phyloP scores from a whole-genome alignment of 2,797 vertebrate genomes.

The Microctenopoma stevenorrisi region DNA sequence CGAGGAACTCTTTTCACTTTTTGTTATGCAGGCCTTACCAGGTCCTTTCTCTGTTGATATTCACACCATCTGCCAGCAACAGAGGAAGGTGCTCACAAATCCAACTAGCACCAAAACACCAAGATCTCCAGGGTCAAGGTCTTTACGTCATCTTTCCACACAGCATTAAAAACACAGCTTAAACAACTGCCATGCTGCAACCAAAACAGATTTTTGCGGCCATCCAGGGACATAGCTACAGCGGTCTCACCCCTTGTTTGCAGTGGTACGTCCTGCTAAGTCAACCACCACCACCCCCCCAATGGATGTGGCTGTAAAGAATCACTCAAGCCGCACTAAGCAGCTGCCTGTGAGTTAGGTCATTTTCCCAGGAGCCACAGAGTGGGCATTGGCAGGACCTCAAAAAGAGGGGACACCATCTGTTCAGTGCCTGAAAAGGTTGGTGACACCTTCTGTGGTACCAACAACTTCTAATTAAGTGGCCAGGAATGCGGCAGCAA shows the following conservation, averaged over 20 bases:
- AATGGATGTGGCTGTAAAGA: slow-evolving; percentile 98
- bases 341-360: slow-evolving; percentile 98
- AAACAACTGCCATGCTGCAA: slow-evolving; percentile 45
- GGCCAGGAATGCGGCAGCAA: slow-evolving; percentile 91
- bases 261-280: slow-evolving; percentile 91
- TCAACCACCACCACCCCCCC: slow-evolving; percentile 72
- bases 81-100: slow-evolving; percentile 75
- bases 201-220: slow-evolving; percentile 60
- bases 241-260: slow-evolving; percentile 71
- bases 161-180: slow-evolving; percentile 54
- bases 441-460: slow-evolving; percentile 99
- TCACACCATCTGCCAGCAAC: slow-evolving; percentile 93
- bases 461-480: slow-evolving; percentile 98
- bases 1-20: slow-evolving; percentile 92
- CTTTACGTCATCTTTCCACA: slow-evolving; percentile 40
- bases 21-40: slow-evolving; percentile 90
- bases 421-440: slow-evolving; percentile 95
- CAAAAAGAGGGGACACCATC: slow-evolving; percentile 97
- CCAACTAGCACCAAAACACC: slow-evolving; percentile 27
- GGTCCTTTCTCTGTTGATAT: slow-evolving; percentile 90
- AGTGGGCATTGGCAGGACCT: slow-evolving; percentile 98
- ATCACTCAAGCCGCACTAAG: slow-evolving; percentile 99
- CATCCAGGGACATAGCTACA: slow-evolving; percentile 39
- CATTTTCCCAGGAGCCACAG: slow-evolving; percentile 99
- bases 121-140: slow-evolving; percentile 50